Evolutionary conservation across 2,888 invertebrate species (phyloP), one percentile per base, ranked within the genome.

Genomic region (Margaritifera margaritifera): DNA sequence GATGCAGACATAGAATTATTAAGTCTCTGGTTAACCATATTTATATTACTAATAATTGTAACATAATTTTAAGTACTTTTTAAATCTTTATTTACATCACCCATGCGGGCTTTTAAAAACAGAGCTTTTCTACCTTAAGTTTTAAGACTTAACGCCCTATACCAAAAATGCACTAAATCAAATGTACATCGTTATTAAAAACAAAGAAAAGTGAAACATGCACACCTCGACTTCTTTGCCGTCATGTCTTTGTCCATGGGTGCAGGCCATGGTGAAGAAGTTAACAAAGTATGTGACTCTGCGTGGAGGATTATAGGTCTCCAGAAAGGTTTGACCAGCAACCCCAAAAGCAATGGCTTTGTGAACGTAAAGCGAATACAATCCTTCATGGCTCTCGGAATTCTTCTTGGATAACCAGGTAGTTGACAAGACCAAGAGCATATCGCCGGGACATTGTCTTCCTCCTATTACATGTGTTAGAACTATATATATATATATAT

Each of bases 251-350:
- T 68, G 68, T 15, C 64, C 64, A 18, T 67, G 65, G 4, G 75
- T 77, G 19, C 68, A 68, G 15, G 71, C 60, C 4, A 56, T 51
- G 6, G 68, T 77, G 53, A 77, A 72, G 60, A 65, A 72, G 57
- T 80, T 77, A 5, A 78, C 59, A 54, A 78, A 70, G 65, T 80
- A 80, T 20, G 77, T 77, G 4, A 75, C 77, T 22, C 71, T 53
- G n/a, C 80, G 67, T 1, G 80, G 78, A 3, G 73, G 74, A 4
- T 57, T 22, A 59, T 75, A 80, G 0, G 58, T 62, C 27, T 80
- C 78, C 27, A 80, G 63, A 61, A 64, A 77, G 1, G 75, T 69
- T 25, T 59, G 62, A 0, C 77, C 75, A 2, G 69, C 76, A 54
- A 65, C 11, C 31, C 76, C 73, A 59, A 74, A 71, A 6, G 70